Evolutionary conservation across 2,113 vertebrate species (phyloP), one percentile per base, ranked within the genome.

Genomic region (Pogona vitticeps): DNA sequence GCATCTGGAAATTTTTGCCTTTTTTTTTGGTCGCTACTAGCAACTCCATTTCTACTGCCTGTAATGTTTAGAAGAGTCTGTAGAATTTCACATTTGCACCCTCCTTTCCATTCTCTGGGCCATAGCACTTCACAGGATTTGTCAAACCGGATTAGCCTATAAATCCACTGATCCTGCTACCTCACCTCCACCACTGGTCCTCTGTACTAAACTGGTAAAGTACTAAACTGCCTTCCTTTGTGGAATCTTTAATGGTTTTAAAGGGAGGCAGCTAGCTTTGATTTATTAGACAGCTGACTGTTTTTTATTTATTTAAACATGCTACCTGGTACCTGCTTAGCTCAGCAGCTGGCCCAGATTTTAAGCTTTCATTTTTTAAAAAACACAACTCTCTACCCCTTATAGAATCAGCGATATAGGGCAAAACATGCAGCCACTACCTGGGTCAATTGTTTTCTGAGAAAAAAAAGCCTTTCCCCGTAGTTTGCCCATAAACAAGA

Each of bases 71-170:
- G 80, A 82, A 92, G 33, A 76, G 56, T 0, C 58, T 7, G 23
- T 78, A n/a, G 85, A 88, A 73, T 90, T 59, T 81, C 84, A 73
- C 58, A 68, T 80, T 52, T 26, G 84, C 42, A 52, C 63, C 38
- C 5, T 2, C 36, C 8, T 56, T 58, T 46, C 40, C 65, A 85
- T 84, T 79, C 42, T 80, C 77, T 21, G 42, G 13, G 83, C 73
- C 70, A 18, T 56, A 87, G 79, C 7, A 3, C 80, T 81, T 40
- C 46, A 84, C 72, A 84, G 75, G 72, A 76, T 89, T 92, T 89
- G 76, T 87, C 75, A 82, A 76, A 92, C 65, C 59, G 87, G 65
- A 78, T 92, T 31, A 82, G 15, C 58, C 65, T 36, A 88, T 86
- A 75, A 70, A 82, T n/a, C 79, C 72, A 23, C 85, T 67, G 63